Conservation (phyloP, 2,113 vertebrate genomes). For the Macrotis lagotis region DNA sequence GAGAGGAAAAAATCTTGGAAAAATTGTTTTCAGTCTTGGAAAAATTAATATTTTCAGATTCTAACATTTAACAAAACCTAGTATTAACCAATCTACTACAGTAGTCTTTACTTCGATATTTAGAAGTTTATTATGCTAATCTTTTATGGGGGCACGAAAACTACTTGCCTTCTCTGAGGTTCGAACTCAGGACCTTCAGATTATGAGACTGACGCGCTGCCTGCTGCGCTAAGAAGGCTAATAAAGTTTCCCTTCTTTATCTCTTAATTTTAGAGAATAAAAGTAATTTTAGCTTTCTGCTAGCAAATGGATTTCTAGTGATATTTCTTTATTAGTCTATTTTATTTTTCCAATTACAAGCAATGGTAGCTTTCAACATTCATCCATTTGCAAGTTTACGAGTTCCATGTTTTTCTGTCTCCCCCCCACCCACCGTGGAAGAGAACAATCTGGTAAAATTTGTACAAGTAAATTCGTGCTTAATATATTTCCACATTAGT, state of each 20-base stretch:
- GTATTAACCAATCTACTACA: neutral
- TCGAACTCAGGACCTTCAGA: constrained; percentile 65
- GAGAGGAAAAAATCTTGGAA: neutral
- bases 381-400: too few species aligned
- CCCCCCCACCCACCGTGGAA: too few species aligned
- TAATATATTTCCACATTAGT: too few species aligned
- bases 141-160: neutral
- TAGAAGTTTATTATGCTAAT: too few species aligned
- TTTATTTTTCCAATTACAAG: too few species aligned
- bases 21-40: too few species aligned
- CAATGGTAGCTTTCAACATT: too few species aligned
- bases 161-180: neutral
- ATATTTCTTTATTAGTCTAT: too few species aligned
- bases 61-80: neutral
- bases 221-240: constrained; percentile 53
- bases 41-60: neutral
- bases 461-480: too few species aligned
- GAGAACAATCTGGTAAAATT: too few species aligned
- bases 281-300: neutral
- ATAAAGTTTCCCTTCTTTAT: too few species aligned
- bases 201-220: constrained; percentile 51
- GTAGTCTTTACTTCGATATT: neutral
- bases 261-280: neutral
- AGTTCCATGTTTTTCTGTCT: too few species aligned
- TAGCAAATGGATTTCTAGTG: neutral